Evolutionary conservation across 2,113 vertebrate genomes (phyloP), one percentile per base, ranked within the genome.

Genomic region (Pandion haliaetus): DNA sequence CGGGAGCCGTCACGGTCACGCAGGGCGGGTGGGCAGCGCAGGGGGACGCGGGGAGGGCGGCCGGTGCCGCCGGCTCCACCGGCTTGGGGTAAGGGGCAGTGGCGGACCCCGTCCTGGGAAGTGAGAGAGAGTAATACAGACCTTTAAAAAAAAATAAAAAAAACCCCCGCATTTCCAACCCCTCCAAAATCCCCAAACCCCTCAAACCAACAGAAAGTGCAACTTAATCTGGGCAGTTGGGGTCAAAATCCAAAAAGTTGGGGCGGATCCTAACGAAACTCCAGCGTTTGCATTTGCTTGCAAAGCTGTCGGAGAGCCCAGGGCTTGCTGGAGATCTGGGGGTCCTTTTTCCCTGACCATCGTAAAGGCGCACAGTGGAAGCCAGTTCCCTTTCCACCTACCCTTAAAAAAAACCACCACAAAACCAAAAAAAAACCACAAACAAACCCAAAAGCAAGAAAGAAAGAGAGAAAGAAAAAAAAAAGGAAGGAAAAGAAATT

Each of bases 401-500:
- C 6, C 9, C 26, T 57, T 44, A 36, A 80, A 59, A 80, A 45
- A 40, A 14, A 47, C 42, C 10, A 42, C 10, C 42, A 24, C 14
- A 5, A 21, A 49, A 47, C 6, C 19, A 9, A 9, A 40, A 7
- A 10, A 6, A 25, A 4, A 12, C n/a, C n/a, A n/a, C n/a, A n/a
- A 17, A 50, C 4, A 13, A 7, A 23, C 5, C n/a, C n/a, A n/a
- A n/a, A 19, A 44, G 2, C 38, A n/a, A 66, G 9, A 26, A 29
- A 10, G 6, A 32, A 19, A 9, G 6, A 10, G 7, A 14, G 4
- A 4, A 5, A 20, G 2, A 6, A 17, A 44, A n/a, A 10, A 0
- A 67, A 47, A n/a, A n/a, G n/a, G n/a, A n/a, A n/a, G n/a, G n/a
- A n/a, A n/a, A n/a, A n/a, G n/a, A n/a, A n/a, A n/a, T n/a, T n/a